phyloP scores from a whole-genome alignment of 2,888 invertebrate species.

The Stenodera caucasica region DNA sequence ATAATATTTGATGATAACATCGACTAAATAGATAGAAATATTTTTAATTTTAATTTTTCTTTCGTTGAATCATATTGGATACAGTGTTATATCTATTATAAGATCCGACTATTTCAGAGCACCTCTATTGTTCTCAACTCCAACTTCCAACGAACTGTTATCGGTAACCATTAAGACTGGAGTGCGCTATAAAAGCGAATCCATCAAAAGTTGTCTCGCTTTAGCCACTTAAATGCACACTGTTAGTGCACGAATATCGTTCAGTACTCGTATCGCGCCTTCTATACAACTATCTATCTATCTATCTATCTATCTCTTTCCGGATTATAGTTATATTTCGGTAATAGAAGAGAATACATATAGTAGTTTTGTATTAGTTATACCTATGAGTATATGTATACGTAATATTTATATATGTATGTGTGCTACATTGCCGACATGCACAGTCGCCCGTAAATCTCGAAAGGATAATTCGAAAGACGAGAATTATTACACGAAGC shows the following conservation, averaged over 20 bases:
- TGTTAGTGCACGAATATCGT: constrained; percentile 33
- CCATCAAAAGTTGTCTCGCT: constrained; percentile 52
- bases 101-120: not conserved
- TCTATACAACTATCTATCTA: not conserved
- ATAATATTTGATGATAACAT: no score
- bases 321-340: constrained; percentile 1
- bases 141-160: constrained; percentile 35
- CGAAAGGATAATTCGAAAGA: constrained; percentile 31
- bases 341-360: not conserved
- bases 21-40: not conserved
- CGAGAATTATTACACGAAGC: constrained; percentile 28
- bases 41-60: not conserved
- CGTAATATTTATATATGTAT: not conserved
- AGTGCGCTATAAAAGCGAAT: constrained; percentile 50
- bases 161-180: constrained; percentile 48
- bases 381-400: no score
- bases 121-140: constrained; percentile 4
- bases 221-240: constrained; percentile 48
- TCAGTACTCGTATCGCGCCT: constrained; percentile 3
- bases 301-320: no score
- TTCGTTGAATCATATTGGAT: not conserved
- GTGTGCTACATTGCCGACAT: constrained; percentile 18
- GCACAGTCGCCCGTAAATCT: constrained; percentile 29
- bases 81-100: not conserved
- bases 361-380: not conserved